These are phyloP conservation scores for Pipistrellus pipistrellus DNA, from an alignment of 2,797 vertebrate species.

Conservation along the genomic window DNA sequence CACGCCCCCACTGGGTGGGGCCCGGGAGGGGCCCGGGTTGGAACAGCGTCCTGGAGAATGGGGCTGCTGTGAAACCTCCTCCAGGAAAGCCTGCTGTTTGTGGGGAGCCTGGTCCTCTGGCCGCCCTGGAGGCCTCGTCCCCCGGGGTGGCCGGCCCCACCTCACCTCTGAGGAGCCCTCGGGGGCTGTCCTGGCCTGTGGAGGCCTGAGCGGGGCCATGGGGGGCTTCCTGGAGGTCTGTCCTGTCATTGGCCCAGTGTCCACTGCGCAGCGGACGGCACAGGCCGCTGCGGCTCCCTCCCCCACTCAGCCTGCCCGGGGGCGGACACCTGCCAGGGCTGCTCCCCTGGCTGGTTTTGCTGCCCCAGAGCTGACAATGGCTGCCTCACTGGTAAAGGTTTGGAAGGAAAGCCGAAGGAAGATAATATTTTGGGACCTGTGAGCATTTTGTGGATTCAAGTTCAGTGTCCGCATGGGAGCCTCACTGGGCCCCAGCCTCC, in stretches of 20 bases:
- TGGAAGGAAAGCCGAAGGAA: background rate
- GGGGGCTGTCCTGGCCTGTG: background rate
- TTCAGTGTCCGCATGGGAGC: accelerated
- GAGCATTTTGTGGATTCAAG: accelerated
- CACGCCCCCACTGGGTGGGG: background rate
- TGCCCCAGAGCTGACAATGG: accelerated
- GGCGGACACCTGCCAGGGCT: accelerated
- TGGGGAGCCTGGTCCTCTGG: background rate
- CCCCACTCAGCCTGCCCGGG: accelerated
- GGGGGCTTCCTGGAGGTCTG: background rate
- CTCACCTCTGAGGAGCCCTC: background rate
- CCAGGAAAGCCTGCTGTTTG: background rate
- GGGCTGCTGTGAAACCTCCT: background rate
- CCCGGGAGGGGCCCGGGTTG: background rate
- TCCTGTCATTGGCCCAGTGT: background rate
- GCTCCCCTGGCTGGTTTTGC: background rate
- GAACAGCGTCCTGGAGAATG: background rate
- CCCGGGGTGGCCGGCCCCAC: background rate
- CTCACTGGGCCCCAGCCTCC: accelerated
- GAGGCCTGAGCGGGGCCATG: background rate
- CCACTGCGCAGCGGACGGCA: accelerated
- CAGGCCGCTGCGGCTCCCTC: background rate
- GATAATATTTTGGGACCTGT: background rate
- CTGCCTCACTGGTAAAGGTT: too few species aligned
- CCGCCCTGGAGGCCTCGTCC: background rate